Evolutionary conservation across 2,113 vertebrate species (phyloP), one percentile per base, ranked within the genome.

Genomic region (Acrocephalus arundinaceus): DNA sequence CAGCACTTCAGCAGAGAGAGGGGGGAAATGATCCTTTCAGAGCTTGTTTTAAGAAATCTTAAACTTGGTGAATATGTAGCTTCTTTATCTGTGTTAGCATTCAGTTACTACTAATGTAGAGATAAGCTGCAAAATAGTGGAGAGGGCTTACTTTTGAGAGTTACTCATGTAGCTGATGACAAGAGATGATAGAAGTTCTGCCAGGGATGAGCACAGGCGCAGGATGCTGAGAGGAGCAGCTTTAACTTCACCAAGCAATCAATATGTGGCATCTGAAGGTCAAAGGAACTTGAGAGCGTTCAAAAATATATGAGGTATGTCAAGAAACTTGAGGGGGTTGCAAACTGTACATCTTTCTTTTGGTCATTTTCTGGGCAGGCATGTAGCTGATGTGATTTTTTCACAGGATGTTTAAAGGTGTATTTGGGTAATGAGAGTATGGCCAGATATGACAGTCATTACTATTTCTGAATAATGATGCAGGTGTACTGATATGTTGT

Each of bases 161-260:
- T 67, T 80, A 67, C 72, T 90, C 20, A 1, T 79, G 73, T 77
- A 85, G 75, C 55, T 72, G 15, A 92, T 95, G 91, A 93, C 71
- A 89, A 75, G 90, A 43, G 55, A 87, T 93, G 95, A 96, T 55
- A 92, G 77, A 95, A 96, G 86, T 92, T 91, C 70, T 94, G 88
- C 78, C 70, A 92, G 84, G 48, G 59, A 57, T 82, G 84, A 93
- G 73, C 3, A 0, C 1, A 18, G n/a, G 65, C 7, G 0, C 37
- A 68, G 57, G 90, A 84, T 77, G 80, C 89, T 82, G 62, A 91
- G 85, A 89, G 72, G 90, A 95, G 41, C 82, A 83, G 51, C 57
- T 87, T 91, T 96, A 84, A 83, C 85, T 83, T 28, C 63, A 81
- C 73, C 45, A 37, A 87, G 65, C 62, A 89, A 90, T 95, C 80